Percentiles rank a stretch among this genome's conserved stretches.
These are phyloP conservation scores for Ciona savignyi DNA, from an alignment of 23 tunicate genomes.

Conservation along the genomic window DNA sequence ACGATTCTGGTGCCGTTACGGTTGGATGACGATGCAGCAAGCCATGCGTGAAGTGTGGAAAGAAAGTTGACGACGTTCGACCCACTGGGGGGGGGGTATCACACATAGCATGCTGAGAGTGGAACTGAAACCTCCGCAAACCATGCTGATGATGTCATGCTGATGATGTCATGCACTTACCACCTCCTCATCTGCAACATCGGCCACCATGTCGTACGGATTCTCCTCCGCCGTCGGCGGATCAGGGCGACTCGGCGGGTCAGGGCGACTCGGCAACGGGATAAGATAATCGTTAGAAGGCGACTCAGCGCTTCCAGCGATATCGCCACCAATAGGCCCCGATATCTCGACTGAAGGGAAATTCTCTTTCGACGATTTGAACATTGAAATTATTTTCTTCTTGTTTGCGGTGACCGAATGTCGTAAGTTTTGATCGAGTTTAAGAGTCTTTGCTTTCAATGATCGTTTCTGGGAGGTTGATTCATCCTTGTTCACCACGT, in stretches of 20 bases:
- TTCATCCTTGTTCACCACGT: slow-evolving; percentile 6
- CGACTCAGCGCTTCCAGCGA: slow-evolving; percentile 12
- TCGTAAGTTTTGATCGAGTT: slow-evolving; percentile 9
- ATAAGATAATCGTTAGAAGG: neutral
- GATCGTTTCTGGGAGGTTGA: neutral
- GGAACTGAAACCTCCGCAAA: too few species aligned
- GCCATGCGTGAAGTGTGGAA: too few species aligned
- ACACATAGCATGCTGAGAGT: too few species aligned
- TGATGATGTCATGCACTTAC: too few species aligned
- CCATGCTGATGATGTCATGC: too few species aligned
- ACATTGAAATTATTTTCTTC: slow-evolving; percentile 7
- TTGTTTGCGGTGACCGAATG: slow-evolving; percentile 4
- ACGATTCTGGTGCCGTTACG: too few species aligned
- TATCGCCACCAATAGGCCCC: slow-evolving; percentile 23
- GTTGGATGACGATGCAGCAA: too few species aligned
- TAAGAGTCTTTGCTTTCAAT: neutral
- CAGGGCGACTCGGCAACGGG: neutral
- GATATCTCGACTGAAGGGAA: slow-evolving; percentile 22
- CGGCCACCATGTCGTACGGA: neutral
- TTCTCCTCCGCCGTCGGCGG: neutral
- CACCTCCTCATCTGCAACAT: too few species aligned
- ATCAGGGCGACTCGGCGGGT: too few species aligned
- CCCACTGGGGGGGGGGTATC: too few species aligned
- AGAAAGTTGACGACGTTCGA: too few species aligned
- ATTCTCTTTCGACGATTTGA: neutral